Conservation (phyloP, 1,140 invertebrate species). For the Bombus huntii region DNA sequence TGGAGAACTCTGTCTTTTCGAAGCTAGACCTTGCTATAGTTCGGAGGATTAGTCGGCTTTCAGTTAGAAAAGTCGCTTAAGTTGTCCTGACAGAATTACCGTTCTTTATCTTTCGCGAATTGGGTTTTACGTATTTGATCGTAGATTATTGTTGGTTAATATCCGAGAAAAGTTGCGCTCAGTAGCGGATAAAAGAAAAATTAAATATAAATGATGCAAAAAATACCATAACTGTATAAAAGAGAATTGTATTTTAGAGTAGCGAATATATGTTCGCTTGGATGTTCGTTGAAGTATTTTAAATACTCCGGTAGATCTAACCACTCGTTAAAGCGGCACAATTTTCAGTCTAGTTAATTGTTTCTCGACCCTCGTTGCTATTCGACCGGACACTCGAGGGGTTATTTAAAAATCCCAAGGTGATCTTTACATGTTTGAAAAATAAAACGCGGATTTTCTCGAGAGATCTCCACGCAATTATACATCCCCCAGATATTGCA, state of each 20-base stretch:
- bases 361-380: slow-evolving; percentile 17
- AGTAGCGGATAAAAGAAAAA: too few relatives aligned
- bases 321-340: not conserved
- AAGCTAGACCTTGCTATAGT: too few relatives aligned
- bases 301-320: not conserved
- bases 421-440: not conserved
- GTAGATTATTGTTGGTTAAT: not conserved
- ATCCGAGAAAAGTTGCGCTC: not conserved
- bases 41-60: not conserved
- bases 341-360: slow-evolving; percentile 24
- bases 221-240: too few relatives aligned
- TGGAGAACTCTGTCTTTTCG: not conserved
- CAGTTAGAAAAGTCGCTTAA: not conserved
- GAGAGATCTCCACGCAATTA: too few relatives aligned
- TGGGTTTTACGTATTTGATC: not conserved
- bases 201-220: too few relatives aligned
- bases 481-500: not conserved
- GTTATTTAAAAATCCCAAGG: slow-evolving; percentile 35
- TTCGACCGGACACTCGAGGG: slow-evolving; percentile 1
- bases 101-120: not conserved
- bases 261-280: not conserved
- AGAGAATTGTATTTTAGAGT: too few relatives aligned
- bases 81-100: not conserved
- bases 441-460: not conserved
- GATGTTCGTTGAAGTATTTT: not conserved